A percentile compares a stretch with the other conserved stretches of the same genome.
These are phyloP conservation scores for Stylophora pistillata DNA, from an alignment of 64 coral and sea anemone genomes.

Conservation along the genomic window DNA sequence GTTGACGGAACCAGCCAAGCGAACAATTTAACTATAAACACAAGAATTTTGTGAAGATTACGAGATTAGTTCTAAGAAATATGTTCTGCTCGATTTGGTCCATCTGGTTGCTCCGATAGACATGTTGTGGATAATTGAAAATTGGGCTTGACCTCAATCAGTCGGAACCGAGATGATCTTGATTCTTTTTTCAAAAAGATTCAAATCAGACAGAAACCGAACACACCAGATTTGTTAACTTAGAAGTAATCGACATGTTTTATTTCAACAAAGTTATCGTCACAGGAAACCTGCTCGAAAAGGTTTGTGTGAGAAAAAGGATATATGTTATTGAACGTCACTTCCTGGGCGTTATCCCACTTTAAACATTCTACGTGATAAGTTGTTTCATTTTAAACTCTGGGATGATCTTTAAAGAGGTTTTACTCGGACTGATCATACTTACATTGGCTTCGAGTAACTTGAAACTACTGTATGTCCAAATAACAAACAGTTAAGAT, in stretches of 20 bases:
- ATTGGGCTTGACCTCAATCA: not conserved
- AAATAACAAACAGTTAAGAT: not conserved
- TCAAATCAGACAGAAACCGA: too few species aligned
- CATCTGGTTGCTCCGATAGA: not conserved
- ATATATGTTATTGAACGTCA: not conserved
- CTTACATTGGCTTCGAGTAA: not conserved
- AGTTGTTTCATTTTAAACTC: too few species aligned
- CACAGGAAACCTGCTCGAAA: not conserved
- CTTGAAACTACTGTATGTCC: not conserved
- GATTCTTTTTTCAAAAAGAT: too few species aligned
- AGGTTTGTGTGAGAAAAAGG: not conserved
- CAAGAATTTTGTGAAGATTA: not conserved
- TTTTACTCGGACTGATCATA: not conserved
- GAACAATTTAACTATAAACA: slow-evolving; percentile 2
- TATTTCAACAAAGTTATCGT: not conserved
- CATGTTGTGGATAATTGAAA: not conserved
- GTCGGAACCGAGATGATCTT: too few species aligned
- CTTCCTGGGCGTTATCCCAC: not conserved
- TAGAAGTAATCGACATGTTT: slow-evolving; percentile 21
- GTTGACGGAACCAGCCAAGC: not conserved
- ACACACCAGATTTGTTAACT: too few species aligned
- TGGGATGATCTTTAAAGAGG: not conserved
- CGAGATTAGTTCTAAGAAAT: slow-evolving; percentile 19
- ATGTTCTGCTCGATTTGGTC: not conserved
- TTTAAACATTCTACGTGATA: not conserved